A percentile compares a stretch with the other conserved stretches of the same genome.
These are phyloP conservation scores for Schizothorax lantsangensis DNA, from an alignment of 2,797 vertebrate species.

Conservation along the genomic window DNA sequence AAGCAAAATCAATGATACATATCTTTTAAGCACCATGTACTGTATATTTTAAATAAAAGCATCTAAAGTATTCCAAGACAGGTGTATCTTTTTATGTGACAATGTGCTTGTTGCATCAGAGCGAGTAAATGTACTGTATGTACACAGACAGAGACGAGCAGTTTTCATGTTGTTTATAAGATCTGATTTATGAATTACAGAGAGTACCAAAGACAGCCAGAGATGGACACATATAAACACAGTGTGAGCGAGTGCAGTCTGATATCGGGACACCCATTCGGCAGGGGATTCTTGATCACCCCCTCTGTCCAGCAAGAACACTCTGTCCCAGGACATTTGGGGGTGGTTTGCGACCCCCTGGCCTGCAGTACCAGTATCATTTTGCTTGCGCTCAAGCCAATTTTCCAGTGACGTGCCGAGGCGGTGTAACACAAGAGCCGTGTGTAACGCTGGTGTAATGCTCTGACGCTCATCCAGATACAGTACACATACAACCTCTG, in stretches of 20 bases:
- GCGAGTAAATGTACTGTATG: not conserved
- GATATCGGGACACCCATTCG: not conserved
- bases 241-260: slow-evolving; percentile 25
- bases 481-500: not conserved
- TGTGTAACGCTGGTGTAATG: not conserved
- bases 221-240: slow-evolving; percentile 6
- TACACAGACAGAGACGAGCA: not conserved
- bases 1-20: not conserved
- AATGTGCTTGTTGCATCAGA: not conserved
- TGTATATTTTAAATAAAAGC: not conserved
- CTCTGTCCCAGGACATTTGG: slow-evolving; percentile 72
- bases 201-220: not conserved
- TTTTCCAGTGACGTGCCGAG: slow-evolving; percentile 52
- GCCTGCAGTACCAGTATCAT: slow-evolving; percentile 47
- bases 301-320: slow-evolving; percentile 68
- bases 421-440: not conserved
- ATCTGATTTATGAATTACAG: slow-evolving; percentile 11
- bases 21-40: not conserved
- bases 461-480: not conserved
- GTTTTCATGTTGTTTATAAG: not conserved
- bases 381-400: slow-evolving; percentile 4
- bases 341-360: slow-evolving; percentile 64
- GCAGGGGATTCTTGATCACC: not conserved
- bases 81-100: not conserved
- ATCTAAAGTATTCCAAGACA: not conserved